Conservation (phyloP, 2,888 invertebrate genomes). For the Eristalis tenax region DNA sequence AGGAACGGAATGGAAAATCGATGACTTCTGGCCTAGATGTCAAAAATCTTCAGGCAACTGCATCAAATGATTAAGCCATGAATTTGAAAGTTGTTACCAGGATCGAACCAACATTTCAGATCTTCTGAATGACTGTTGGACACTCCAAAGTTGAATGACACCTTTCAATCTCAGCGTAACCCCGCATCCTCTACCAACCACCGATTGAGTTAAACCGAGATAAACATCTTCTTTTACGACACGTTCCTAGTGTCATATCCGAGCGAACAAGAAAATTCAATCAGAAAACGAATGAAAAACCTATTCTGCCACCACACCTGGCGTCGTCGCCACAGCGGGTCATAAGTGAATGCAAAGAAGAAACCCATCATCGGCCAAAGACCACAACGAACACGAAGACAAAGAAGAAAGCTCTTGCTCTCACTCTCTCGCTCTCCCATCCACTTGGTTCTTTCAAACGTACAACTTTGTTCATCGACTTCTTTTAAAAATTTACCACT, state of each 20-base stretch:
- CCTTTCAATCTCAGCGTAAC: neutral
- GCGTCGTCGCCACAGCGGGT: neutral
- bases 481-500: constrained; percentile 64
- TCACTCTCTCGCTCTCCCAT: constrained; percentile 14
- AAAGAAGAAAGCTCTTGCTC: constrained; percentile 62
- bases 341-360: neutral
- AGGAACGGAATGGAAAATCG: too few relatives aligned
- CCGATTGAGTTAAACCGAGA: neutral
- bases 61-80: too few relatives aligned
- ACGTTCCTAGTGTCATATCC: neutral
- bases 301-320: neutral
- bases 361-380: neutral
- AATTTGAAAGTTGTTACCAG: too few relatives aligned
- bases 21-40: too few relatives aligned
- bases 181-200: neutral
- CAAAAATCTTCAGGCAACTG: too few relatives aligned
- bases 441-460: constrained; percentile 7
- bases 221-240: neutral
- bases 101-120: too few relatives aligned
- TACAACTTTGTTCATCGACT: constrained; percentile 46
- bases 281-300: neutral
- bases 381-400: constrained; percentile 2
- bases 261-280: neutral
- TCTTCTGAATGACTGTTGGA: neutral
- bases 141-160: neutral